These are phyloP conservation scores for Cirrhinus mrigala DNA, from an alignment of 2,797 vertebrate species.

Conservation along the genomic window DNA sequence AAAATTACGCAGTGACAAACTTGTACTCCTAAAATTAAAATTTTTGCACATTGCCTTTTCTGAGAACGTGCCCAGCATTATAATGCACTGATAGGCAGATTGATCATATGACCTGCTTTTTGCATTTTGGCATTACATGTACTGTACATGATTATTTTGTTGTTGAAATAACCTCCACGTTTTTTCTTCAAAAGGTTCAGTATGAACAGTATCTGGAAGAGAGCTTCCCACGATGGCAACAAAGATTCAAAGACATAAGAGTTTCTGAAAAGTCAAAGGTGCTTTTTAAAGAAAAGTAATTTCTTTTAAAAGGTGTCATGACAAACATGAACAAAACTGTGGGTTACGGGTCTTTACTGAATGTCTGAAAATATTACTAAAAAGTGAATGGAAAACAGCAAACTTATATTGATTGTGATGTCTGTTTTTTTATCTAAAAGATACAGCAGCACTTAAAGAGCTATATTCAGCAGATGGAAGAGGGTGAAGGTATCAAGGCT, in stretches of 20 bases:
- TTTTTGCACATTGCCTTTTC: not conserved
- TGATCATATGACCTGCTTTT: not conserved
- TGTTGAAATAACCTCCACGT: not conserved
- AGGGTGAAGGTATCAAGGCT: constrained; percentile 30
- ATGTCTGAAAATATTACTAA: not conserved
- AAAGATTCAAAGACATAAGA: constrained; percentile 70
- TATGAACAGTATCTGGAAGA: constrained; percentile 75
- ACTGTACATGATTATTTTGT: not conserved
- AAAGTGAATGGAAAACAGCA: not conserved
- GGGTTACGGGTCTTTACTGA: too few species aligned
- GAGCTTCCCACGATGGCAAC: constrained; percentile 68
- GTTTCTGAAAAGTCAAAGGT: constrained; percentile 68
- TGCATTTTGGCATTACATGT: not conserved
- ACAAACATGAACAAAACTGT: not conserved
- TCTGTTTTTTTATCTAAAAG: constrained; percentile 59
- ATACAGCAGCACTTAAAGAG: constrained; percentile 63
- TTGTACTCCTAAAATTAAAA: not conserved
- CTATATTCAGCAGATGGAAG: constrained; percentile 55
- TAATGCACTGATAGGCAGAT: not conserved
- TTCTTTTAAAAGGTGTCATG: not conserved
- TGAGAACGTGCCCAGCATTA: not conserved
- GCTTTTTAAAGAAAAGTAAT: not conserved
- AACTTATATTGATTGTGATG: not conserved
- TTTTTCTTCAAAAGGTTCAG: constrained; percentile 68
- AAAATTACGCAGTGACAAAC: not conserved